A percentile compares a stretch with the other conserved stretches of the same genome.
Conservation (phyloP, 2,888 invertebrate genomes). For the Platycheirus albimanus region DNA sequence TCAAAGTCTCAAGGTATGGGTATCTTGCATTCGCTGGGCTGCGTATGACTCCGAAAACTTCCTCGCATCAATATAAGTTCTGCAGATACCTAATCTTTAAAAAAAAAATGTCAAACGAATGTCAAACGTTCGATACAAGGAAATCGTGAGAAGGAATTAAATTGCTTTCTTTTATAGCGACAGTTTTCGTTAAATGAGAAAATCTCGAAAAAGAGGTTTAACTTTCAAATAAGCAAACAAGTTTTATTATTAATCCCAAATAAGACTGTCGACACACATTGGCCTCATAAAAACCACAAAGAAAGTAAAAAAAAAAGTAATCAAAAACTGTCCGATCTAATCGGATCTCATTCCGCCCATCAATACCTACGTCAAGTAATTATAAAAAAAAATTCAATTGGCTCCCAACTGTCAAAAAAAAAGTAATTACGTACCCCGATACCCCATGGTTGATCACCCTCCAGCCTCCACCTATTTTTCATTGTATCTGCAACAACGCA, state of each 20-base stretch:
- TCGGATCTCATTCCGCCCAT: background rate
- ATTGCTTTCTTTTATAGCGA: no score
- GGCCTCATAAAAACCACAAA: constrained; percentile 1
- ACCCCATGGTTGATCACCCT: constrained; percentile 6
- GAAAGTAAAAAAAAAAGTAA: background rate
- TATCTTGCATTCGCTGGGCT: no score
- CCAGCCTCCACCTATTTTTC: background rate
- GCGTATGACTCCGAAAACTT: no score
- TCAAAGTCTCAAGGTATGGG: no score
- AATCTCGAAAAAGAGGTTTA: background rate
- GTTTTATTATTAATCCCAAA: constrained; percentile 5
- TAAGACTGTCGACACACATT: background rate
- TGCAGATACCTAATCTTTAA: no score
- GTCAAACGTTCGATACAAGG: no score
- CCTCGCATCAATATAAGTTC: no score
- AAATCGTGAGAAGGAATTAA: no score
- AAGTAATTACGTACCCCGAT: constrained; percentile 9
- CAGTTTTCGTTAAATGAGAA: no score
- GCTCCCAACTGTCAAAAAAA: background rate
- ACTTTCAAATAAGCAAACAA: background rate
- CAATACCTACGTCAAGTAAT: no score
- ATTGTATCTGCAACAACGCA: background rate
- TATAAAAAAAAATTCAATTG: background rate
- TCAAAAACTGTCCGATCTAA: background rate
- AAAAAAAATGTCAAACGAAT: no score